These are phyloP conservation scores for Montipora cactus DNA, from an alignment of 64 coral and sea anemone genomes.

Conservation along the genomic window DNA sequence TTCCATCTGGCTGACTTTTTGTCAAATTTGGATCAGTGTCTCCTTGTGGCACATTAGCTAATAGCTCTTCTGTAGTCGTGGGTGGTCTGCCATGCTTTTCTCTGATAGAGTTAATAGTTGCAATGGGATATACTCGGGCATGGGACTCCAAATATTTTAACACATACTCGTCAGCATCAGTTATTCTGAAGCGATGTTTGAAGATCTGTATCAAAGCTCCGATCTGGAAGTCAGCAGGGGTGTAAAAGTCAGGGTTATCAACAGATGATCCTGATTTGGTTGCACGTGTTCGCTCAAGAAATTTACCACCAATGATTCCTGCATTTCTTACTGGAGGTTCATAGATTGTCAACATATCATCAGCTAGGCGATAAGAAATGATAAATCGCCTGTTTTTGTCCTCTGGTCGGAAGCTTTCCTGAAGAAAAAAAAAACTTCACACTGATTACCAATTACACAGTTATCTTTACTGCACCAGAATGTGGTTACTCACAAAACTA, in stretches of 20 bases:
- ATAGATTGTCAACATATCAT: conserved; percentile 99
- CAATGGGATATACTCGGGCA: conserved; percentile 82
- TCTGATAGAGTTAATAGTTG: conserved; percentile 94
- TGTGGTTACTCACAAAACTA: no score
- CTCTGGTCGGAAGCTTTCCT: conserved; percentile 96
- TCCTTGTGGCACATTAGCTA: conserved; percentile 79
- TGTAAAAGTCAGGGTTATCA: conserved; percentile 98
- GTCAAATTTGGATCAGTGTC: conserved; percentile 75
- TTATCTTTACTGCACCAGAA: no score
- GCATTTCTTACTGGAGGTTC: conserved; percentile 97
- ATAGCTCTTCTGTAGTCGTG: conserved; percentile 81
- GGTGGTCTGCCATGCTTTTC: conserved; percentile 75
- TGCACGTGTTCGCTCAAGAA: conserved; percentile 91
- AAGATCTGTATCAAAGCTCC: conserved; percentile 89
- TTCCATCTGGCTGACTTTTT: conserved; percentile 65
- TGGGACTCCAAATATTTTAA: conserved; percentile 93
- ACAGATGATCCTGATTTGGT: conserved; percentile 90
- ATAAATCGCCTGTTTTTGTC: conserved; percentile 97
- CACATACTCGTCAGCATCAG: conserved; percentile 96
- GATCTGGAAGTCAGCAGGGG: conserved; percentile 95
- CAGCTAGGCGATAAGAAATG: conserved; percentile 90
- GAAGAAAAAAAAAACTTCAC: conserved; percentile 1
- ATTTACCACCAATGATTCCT: conserved; percentile 98
- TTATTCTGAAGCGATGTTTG: conserved; percentile 95
- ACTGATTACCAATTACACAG: not conserved